Base-by-base conservation (phyloP, 2,113 vertebrate species). In the Amblyornis subalaris region DNA sequence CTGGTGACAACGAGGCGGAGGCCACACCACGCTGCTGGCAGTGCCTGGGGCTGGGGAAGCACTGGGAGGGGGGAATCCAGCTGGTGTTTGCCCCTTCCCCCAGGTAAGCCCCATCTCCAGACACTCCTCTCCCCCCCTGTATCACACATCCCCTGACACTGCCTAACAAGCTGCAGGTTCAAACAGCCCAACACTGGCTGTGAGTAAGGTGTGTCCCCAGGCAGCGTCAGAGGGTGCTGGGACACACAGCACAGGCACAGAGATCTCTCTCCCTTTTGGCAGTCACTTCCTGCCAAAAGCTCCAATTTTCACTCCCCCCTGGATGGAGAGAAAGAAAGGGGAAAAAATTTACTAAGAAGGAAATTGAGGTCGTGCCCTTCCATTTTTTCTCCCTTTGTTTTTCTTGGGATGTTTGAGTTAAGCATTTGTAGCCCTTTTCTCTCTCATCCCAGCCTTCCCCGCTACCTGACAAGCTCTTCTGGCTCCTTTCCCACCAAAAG, bases 341-440 rank as follows among this genome's bases (percentile, higher is more conserved):
- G 38, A 1, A 2, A 14, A 48, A 74, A 78, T 5, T 67, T 73
- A 45, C 86, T 86, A 6, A 19, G 42, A 66, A 95, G 81, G 82
- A 97, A 97, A 95, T 79, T 93, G 97, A 94, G 90, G 92, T 82
- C 40, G 0, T 21, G 62, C 50, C 94, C 74, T 73, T 90, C 26
- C 1, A 3, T 36, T 71, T 81, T 88, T 93, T 90, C 81, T 93
- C 65, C 61, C 40, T 89, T 85, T 79, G 54, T 88, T 94, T 88
- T 74, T 67, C 72, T 86, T 71, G 54, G 28, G 19, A 60, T 90
- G 71, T 89, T 93, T 80, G 76, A 85, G 35, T 61, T 83, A 88
- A 95, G 72, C 62, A 40, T 65, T 54, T 50, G 29, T 29, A 70
- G 33, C 62, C 51, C 35, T 74, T 4, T 22, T 51, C 61, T 44